Evolutionary conservation across 2,113 vertebrate species (phyloP), one percentile per base, ranked within the genome.

Genomic region (Calidris pugnax): DNA sequence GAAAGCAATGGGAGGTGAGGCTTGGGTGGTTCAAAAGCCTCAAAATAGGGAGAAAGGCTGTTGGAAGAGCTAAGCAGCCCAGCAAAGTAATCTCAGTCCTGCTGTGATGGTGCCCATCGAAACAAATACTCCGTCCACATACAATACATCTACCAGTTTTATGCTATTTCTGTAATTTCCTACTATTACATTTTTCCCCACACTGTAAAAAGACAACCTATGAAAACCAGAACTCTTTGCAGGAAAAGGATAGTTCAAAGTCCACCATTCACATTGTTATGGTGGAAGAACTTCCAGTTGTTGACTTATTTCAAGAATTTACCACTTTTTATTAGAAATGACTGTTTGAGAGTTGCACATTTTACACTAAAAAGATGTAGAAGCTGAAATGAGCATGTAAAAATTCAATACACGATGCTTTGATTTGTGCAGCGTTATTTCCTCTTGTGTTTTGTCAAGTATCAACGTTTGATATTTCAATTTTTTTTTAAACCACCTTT

Each of bases 391-490:
- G 14, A 50, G 53, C 2, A 2, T n/a, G 16, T 32, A 12, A 39
- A 39, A 63, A 9, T 15, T 20, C 33, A 30, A 2, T 2, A 22
- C 12, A 16, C 0, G 0, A 7, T 2, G 4, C 5, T 67, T 47
- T 14, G 24, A 7, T 5, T 30, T 10, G 4, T 8, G 21, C 71
- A 37, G 45, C 47, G 37, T 28, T 0, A 68, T 68, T 79, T 67
- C 10, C 15, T 72, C 51, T 22, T 2, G 1, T 15, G 10, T 47
- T 79, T 45, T 69, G 17, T 27, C 51, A 19, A 43, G 20, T 19
- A 10, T 23, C 21, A 26, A 2, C 6, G 7, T 12, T 45, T 9
- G 13, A 45, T 14, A 51, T 26, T 35, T 33, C 30, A 3, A 6
- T 2, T 48, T 51, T 68, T 68, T 75, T 43, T 14, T 66, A 59